Base-by-base conservation (phyloP, 1,140 invertebrate genomes). In the Pogonomyrmex californicus region DNA sequence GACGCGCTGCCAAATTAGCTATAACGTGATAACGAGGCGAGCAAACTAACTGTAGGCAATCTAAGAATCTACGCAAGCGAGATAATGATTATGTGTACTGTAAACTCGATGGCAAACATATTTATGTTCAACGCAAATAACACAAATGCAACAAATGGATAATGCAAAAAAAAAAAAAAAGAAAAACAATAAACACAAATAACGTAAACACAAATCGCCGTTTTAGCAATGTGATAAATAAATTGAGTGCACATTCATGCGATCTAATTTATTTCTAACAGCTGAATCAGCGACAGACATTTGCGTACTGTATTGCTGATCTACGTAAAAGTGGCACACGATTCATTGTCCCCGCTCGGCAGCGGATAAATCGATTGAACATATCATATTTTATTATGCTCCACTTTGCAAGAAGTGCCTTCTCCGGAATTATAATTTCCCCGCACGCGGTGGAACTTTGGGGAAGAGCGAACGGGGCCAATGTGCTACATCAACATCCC, bases 401-500 rank as follows among this genome's bases (percentile, higher is more conserved):
- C 66, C 3, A 82, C 54, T 82, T 82, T 73, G 79, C 38, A 71
- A 51, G 65, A 56, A 7, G 12, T 58, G 30, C 4, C 66, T 73
- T 73, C 68, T 73, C 17, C 1, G 54, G 62, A 83, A 60, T 38
- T 36, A 60, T 44, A 73, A 83, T 73, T 82, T 73, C 30, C 54
- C 60, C 10, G 17, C 66, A 14, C 30, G n/a, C 12, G 54, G 4
- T 47, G 3, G 23, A 23, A 23, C 23, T 73, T 73, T 51, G 54
- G 51, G 7, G 47, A 62, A 56, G 77, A 86, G 41, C 60, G 78
- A 93, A 93, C 87, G 92, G 81, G 92, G 92, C 86, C 92, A 93
- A 90, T 87, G 92, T 90, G 92, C 93, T 88, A 93, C 92, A 93
- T 93, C 92, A 92, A 92, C 87, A 58, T 58, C 51, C 71, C 75